Conservation (phyloP, 35 echinoderm and acorn worm species). For the Chiridota heheva region DNA sequence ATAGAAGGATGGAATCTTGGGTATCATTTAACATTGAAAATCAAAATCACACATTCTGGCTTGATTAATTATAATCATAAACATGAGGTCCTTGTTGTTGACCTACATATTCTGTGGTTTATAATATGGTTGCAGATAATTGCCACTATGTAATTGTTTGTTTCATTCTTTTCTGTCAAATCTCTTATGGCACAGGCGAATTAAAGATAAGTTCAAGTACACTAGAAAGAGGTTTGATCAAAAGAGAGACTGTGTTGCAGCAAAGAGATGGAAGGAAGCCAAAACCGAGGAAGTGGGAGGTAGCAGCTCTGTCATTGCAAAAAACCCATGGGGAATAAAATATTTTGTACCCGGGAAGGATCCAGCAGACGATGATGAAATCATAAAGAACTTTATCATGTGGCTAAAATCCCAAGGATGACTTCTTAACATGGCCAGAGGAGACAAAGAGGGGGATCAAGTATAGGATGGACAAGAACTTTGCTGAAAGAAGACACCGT, state of each 20-base stretch:
- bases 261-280: not conserved
- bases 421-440: not conserved
- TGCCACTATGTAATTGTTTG: too few species aligned
- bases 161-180: too few species aligned
- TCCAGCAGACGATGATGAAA: not conserved
- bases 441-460: not conserved
- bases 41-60: too few species aligned
- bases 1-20: too few species aligned
- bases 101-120: too few species aligned
- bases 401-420: not conserved
- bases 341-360: not conserved
- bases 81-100: too few species aligned
- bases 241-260: not conserved
- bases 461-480: not conserved
- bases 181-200: too few species aligned
- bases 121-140: too few species aligned
- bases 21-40: too few species aligned
- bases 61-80: too few species aligned
- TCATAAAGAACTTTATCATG: not conserved
- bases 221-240: slow-evolving; percentile 13
- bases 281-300: not conserved
- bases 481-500: not conserved
- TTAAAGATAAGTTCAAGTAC: not conserved
- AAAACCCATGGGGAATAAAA: not conserved
- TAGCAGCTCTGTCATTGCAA: slow-evolving; percentile 7